Percentiles rank a stretch among this genome's conserved stretches.
These are phyloP conservation scores for Gracilinanus agilis DNA, from an alignment of 2,113 vertebrate species.

Conservation along the genomic window DNA sequence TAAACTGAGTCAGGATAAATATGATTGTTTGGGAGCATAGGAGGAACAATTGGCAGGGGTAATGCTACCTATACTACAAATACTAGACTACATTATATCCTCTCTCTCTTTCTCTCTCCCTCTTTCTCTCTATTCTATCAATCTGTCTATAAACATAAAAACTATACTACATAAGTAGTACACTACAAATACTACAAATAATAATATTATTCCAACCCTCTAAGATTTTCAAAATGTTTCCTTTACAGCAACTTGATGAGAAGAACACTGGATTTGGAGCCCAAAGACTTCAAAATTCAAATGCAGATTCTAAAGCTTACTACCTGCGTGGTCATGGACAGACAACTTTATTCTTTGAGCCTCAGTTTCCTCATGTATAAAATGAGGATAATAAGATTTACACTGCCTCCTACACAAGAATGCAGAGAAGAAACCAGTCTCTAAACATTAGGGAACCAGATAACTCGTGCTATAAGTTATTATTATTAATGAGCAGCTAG, in stretches of 20 bases:
- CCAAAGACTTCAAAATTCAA: not conserved
- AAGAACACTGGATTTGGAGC: not conserved
- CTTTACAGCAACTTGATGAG: not conserved
- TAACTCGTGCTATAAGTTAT: not conserved
- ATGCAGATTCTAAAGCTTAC: not conserved
- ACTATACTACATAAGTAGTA: not conserved
- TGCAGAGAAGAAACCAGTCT: not conserved
- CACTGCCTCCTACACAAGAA: not conserved
- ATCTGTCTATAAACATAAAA: no score
- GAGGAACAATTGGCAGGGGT: not conserved
- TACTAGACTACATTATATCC: not conserved
- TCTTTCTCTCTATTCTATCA: no score
- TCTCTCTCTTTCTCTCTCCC: no score
- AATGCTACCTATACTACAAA: not conserved
- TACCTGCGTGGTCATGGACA: no score
- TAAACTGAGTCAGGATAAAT: not conserved
- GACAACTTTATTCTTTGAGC: not conserved
- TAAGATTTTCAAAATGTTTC: not conserved
- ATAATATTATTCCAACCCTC: not conserved
- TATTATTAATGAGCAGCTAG: not conserved
- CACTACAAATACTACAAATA: not conserved
- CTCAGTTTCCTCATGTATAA: not conserved
- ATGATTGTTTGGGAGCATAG: not conserved
- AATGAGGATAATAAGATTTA: not conserved
- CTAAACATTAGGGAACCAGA: not conserved